A percentile compares a stretch with the other conserved stretches of the same genome.
Evolutionary conservation across 2,113 vertebrate species (phyloP).

Genomic region (Ahaetulla prasina): DNA sequence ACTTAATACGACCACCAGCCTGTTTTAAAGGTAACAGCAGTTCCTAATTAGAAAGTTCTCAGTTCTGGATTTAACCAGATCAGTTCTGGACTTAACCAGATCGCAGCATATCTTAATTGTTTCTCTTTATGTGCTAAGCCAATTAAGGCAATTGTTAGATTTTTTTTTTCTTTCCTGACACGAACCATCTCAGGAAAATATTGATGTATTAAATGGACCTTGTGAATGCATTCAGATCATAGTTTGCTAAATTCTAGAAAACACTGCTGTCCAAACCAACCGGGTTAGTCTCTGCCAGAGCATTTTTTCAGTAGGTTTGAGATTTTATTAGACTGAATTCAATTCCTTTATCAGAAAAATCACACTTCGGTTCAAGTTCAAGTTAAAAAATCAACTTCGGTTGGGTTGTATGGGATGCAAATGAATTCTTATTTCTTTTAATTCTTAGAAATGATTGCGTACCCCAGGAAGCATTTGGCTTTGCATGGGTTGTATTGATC

Average conservation of each 20-base stretch:
- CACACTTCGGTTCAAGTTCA: constrained; percentile 38
- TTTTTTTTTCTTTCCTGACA: not conserved
- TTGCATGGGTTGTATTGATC: not conserved
- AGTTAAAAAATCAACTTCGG: no score
- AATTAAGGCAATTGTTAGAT: not conserved
- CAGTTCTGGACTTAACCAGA: not conserved
- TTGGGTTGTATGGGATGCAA: constrained; percentile 59
- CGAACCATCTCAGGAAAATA: not conserved
- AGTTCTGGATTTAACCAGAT: not conserved
- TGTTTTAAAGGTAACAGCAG: not conserved
- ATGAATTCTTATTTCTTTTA: not conserved
- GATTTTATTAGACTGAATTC: not conserved
- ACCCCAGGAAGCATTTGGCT: not conserved
- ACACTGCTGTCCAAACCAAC: not conserved
- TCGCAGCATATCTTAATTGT: not conserved
- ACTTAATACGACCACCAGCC: not conserved
- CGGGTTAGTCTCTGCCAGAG: not conserved
- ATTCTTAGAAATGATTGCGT: not conserved
- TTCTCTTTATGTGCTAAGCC: not conserved
- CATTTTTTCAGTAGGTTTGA: not conserved
- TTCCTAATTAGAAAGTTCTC: not conserved
- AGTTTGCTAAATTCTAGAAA: not conserved
- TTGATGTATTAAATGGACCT: not conserved
- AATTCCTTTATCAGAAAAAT: constrained; percentile 51
- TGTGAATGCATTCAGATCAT: not conserved